Percentiles rank a stretch among this genome's conserved stretches.
These are phyloP conservation scores for Acrocyrtus sp. DNA, from an alignment of 2,888 invertebrate species.

Conservation along the genomic window DNA sequence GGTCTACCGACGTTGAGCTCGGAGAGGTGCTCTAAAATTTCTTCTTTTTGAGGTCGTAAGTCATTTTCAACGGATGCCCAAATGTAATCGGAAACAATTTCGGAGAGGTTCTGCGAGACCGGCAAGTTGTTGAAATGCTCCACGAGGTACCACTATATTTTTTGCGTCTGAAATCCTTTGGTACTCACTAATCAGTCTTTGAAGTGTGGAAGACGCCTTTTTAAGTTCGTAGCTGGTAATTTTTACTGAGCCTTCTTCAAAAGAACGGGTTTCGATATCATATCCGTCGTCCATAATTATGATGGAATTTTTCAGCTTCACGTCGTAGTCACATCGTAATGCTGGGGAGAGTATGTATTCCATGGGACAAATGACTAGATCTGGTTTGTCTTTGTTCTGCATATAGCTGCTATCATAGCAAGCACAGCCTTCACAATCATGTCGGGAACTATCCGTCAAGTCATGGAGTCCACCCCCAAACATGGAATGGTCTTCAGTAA, in stretches of 20 bases:
- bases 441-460: no score
- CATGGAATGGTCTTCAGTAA: neutral
- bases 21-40: no score
- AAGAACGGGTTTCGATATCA: slow-evolving; percentile 10
- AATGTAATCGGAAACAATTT: neutral
- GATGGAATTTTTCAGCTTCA: neutral
- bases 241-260: neutral
- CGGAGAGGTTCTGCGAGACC: neutral
- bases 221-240: neutral
- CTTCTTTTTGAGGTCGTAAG: neutral
- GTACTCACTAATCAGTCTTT: neutral
- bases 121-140: neutral
- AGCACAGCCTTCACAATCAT: no score
- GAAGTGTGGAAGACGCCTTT: neutral
- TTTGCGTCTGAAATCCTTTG: no score
- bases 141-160: neutral
- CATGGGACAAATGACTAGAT: neutral
- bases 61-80: neutral
- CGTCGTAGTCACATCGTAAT: neutral
- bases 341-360: neutral
- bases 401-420: no score
- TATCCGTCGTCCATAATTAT: slow-evolving; percentile 15
- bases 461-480: no score
- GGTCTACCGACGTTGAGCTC: no score
- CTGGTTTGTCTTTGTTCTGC: no score